Conservation (phyloP, 2,113 vertebrate species). For the Struthidea cinerea region DNA sequence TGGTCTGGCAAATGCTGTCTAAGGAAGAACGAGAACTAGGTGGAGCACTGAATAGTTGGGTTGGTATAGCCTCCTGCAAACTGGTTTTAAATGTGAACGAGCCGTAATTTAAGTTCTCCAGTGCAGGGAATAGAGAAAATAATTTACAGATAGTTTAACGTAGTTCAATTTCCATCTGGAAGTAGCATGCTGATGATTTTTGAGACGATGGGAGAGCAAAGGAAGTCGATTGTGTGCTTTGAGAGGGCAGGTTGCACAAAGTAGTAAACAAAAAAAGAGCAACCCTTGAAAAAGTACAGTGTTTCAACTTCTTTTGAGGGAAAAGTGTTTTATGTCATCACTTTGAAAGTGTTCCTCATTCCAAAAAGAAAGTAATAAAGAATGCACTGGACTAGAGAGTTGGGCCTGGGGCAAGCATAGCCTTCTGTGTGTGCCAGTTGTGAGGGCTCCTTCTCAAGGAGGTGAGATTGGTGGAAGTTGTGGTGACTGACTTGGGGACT, state of each 20-base stretch:
- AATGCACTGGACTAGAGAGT: not conserved
- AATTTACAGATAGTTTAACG: not conserved
- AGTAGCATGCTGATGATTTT: not conserved
- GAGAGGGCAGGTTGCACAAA: not conserved
- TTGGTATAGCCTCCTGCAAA: not conserved
- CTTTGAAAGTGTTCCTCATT: not conserved
- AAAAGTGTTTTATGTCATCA: not conserved
- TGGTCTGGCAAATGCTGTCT: not conserved
- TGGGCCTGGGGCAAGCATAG: not conserved
- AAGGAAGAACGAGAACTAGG: not conserved
- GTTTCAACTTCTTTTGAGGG: not conserved
- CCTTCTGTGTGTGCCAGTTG: not conserved
- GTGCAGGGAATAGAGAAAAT: not conserved
- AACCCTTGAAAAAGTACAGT: not conserved
- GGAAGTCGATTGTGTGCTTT: not conserved
- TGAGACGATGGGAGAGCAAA: not conserved
- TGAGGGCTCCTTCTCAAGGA: not conserved
- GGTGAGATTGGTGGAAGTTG: not conserved
- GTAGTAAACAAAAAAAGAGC: not conserved
- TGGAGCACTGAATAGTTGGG: rapidly evolving
- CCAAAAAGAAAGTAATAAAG: not conserved
- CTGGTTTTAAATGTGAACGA: not conserved
- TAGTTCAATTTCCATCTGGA: not conserved
- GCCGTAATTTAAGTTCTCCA: not conserved
- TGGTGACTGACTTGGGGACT: not conserved